A percentile compares a stretch with the other conserved stretches of the same genome.
Evolutionary conservation across 1,140 invertebrate species (phyloP).

Genomic region (Conopomorpha cramerella): DNA sequence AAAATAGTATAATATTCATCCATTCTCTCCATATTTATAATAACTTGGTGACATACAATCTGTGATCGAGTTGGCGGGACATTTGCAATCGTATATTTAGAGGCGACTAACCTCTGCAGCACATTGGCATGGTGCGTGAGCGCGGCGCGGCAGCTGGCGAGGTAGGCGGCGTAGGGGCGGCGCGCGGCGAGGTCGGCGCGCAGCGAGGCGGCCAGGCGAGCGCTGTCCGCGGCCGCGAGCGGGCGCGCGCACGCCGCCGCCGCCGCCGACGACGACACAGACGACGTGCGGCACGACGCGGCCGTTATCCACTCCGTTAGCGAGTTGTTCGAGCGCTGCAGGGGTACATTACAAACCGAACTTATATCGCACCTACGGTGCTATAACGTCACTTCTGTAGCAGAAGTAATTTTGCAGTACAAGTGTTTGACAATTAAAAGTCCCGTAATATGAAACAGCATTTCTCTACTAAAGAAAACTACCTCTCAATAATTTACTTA

Average conservation of each 20-base stretch:
- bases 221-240: constrained; percentile 10
- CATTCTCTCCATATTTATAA: too few species aligned
- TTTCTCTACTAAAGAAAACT: too few species aligned
- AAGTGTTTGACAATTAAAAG: too few species aligned
- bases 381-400: too few species aligned
- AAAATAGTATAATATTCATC: too few species aligned
- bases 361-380: too few species aligned
- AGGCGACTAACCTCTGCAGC: constrained; percentile 60
- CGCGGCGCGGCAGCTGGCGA: constrained; percentile 72
- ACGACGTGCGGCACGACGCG: constrained; percentile 14
- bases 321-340: constrained; percentile 28
- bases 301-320: constrained; percentile 31
- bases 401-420: too few species aligned
- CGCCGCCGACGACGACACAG: constrained; percentile 16
- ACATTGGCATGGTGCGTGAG: constrained; percentile 68
- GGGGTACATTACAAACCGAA: constrained; percentile 2
- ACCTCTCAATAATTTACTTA: too few species aligned
- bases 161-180: constrained; percentile 72
- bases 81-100: too few species aligned
- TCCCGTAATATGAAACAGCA: too few species aligned
- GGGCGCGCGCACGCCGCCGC: constrained; percentile 5
- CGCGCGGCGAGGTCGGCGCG: constrained; percentile 32
- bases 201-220: constrained; percentile 29
- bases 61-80: too few species aligned
- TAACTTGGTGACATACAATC: too few species aligned